Evolutionary conservation across 2,113 vertebrate species (phyloP).

Genomic region (Pungitius pungitius): DNA sequence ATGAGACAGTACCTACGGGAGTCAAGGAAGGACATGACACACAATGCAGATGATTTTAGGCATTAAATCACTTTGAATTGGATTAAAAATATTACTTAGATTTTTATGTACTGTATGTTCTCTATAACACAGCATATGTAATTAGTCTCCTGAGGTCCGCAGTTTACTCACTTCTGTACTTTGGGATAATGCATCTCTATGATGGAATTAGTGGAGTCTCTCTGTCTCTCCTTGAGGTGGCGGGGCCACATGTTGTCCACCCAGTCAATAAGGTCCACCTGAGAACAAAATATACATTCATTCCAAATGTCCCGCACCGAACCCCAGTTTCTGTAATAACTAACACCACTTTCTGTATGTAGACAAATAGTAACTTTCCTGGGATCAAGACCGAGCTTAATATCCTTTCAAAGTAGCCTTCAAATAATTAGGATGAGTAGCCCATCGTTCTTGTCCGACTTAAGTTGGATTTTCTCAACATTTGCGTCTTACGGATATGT

Average conservation of each 20-base stretch:
- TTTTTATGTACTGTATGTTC: background rate
- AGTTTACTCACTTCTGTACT: slow-evolving; percentile 91
- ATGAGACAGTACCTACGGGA: slow-evolving; percentile 93
- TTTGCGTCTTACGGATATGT: background rate
- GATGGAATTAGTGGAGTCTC: slow-evolving; percentile 96
- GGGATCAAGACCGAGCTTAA: background rate
- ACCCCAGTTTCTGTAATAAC: background rate
- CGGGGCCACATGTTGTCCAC: slow-evolving; percentile 99
- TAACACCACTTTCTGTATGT: background rate
- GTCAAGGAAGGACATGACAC: background rate
- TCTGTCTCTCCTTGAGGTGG: slow-evolving; percentile 96
- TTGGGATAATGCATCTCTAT: slow-evolving; percentile 99
- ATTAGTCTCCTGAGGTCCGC: background rate
- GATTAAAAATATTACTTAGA: background rate
- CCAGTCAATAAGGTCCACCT: slow-evolving; percentile 99
- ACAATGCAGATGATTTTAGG: background rate
- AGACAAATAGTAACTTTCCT: background rate
- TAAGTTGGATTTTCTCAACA: background rate
- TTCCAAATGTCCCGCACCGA: slow-evolving; percentile 8
- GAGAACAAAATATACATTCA: background rate
- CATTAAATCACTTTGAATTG: background rate
- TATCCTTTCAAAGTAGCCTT: background rate
- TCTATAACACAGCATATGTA: background rate
- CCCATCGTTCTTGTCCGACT: background rate
- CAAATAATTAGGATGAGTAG: background rate